phyloP scores from a whole-genome alignment of 2,888 invertebrate genomes.

The Dascillus cervinus region DNA sequence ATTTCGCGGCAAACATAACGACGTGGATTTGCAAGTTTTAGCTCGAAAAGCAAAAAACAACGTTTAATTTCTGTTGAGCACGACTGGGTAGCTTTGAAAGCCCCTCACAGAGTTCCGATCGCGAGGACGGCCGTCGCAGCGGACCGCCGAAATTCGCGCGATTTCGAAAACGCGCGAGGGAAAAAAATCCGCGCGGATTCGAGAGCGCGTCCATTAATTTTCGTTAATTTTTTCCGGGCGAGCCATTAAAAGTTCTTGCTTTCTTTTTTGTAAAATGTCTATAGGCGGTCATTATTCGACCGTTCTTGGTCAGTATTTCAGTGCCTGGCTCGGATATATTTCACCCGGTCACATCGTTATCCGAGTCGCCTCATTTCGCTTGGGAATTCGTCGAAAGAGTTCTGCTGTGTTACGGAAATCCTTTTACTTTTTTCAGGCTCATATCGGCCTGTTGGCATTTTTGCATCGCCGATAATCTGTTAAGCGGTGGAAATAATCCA shows the following conservation, averaged over 20 bases:
- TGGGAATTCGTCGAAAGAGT: too few relatives aligned
- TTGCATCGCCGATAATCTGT: too few relatives aligned
- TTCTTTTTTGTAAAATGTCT: conserved; percentile 11
- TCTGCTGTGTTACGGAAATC: too few relatives aligned
- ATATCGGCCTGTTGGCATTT: too few relatives aligned
- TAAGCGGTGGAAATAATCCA: too few relatives aligned
- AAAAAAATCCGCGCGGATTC: background rate
- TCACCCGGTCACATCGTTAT: conserved; percentile 14
- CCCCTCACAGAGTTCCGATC: background rate
- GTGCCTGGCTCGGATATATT: conserved; percentile 11
- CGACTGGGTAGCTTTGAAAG: background rate
- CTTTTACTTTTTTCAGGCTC: too few relatives aligned
- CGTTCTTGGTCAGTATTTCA: conserved; percentile 20
- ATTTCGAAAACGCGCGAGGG: background rate
- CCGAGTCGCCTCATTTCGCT: conserved; percentile 12
- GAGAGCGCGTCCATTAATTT: background rate
- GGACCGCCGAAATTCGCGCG: background rate
- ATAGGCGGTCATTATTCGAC: conserved; percentile 21
- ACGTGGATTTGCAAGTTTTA: conserved; percentile 14
- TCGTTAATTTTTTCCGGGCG: background rate
- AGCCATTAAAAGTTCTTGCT: conserved; percentile 2
- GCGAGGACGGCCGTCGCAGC: background rate
- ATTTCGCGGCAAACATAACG: conserved; percentile 24
- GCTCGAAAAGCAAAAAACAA: conserved; percentile 8
- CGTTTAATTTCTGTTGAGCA: conserved; percentile 7